These are phyloP conservation scores for Pseudochirops corinnae DNA, from an alignment of 2,797 vertebrate species.

Conservation along the genomic window DNA sequence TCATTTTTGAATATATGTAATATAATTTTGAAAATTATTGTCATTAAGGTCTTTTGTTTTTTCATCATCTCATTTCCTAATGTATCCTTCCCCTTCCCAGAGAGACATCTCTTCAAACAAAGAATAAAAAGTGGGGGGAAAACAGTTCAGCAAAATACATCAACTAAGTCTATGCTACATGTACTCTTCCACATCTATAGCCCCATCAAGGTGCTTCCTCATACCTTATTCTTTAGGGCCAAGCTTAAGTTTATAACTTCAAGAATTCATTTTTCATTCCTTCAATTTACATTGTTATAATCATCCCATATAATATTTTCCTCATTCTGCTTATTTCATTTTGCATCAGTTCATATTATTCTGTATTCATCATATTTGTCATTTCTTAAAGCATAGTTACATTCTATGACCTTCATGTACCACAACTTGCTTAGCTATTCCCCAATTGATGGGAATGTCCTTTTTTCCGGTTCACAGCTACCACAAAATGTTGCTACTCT, in stretches of 20 bases:
- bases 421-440: neutral
- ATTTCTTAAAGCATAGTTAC: neutral
- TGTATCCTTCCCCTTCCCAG: neutral
- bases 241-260: neutral
- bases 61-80: neutral
- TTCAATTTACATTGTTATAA: neutral
- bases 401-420: neutral
- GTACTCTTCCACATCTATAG: neutral
- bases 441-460: neutral
- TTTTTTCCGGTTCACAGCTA: neutral
- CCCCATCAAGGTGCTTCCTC: neutral
- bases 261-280: neutral
- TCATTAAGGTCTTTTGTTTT: neutral
- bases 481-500: neutral
- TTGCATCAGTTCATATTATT: neutral
- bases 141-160: neutral
- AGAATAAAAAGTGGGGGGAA: neutral
- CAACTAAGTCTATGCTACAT: neutral
- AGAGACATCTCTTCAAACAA: neutral
- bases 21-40: neutral
- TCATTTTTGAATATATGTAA: neutral
- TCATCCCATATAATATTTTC: neutral
- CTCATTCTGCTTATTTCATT: neutral
- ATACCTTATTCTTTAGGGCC: neutral
- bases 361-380: neutral